A percentile compares a stretch with the other conserved stretches of the same genome.
Evolutionary conservation across 2,888 invertebrate species (phyloP).

Genomic region (Yponomeuta sedellus): DNA sequence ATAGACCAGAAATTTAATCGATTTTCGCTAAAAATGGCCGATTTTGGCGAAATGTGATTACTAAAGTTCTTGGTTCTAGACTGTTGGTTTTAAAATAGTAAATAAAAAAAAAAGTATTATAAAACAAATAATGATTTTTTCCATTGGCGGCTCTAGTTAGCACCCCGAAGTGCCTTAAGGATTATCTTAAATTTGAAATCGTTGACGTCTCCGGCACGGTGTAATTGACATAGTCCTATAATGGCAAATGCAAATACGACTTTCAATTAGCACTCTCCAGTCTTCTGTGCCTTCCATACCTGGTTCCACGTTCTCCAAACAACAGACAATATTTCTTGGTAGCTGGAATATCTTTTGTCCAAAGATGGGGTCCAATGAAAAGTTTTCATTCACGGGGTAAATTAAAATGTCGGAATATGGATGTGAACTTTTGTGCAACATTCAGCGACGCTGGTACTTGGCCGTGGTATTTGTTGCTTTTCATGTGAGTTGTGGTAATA

Average conservation of each 20-base stretch:
- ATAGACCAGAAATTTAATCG: no score
- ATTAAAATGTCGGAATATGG: conserved; percentile 4
- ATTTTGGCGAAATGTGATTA: no score
- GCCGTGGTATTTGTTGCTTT: neutral
- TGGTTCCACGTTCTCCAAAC: neutral
- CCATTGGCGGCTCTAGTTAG: no score
- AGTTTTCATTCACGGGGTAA: neutral
- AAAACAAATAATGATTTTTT: no score
- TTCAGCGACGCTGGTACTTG: neutral
- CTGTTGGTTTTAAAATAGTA: no score
- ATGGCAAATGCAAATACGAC: neutral
- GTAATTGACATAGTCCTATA: no score
- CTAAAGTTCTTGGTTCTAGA: no score
- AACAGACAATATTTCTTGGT: neutral
- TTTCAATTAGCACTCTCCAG: neutral
- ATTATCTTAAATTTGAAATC: no score
- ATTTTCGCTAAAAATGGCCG: no score
- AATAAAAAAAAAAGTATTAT: no score
- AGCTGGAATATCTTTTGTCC: conserved; percentile 6
- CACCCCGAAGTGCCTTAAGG: no score
- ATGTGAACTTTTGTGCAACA: neutral
- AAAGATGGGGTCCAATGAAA: neutral
- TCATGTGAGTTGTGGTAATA: neutral
- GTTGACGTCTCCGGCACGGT: no score
- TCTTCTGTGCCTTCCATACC: neutral